A percentile compares a stretch with the other conserved stretches of the same genome.
phyloP scores from a whole-genome alignment of 2,888 invertebrate species.

The Nomada ruficornis region DNA sequence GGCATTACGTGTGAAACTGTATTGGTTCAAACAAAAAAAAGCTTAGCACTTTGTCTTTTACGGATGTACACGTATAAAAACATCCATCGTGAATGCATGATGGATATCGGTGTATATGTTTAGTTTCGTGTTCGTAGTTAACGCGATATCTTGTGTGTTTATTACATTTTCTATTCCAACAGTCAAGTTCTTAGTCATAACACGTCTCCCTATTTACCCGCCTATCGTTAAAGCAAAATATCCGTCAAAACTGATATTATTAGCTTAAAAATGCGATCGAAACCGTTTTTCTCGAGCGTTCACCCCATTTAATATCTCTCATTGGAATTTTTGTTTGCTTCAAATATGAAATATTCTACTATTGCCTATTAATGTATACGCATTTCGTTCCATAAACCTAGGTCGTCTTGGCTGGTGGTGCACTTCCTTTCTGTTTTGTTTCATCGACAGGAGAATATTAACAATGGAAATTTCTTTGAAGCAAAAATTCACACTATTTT shows the following conservation, averaged over 20 bases:
- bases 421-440: slow-evolving; percentile 18
- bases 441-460: slow-evolving; percentile 54
- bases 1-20: slow-evolving; percentile 19
- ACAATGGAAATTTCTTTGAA: slow-evolving; percentile 45
- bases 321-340: slow-evolving; percentile 53
- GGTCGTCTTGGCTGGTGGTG: slow-evolving; percentile 80
- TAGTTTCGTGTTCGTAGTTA: slow-evolving; percentile 19
- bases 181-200: slow-evolving; percentile 41
- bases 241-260: slow-evolving; percentile 63
- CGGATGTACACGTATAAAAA: slow-evolving; percentile 24
- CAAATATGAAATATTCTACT: slow-evolving; percentile 72
- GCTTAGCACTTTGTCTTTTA: neutral
- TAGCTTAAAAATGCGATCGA: slow-evolving; percentile 61
- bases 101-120: slow-evolving; percentile 15
- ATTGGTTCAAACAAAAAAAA: neutral
- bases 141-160: slow-evolving; percentile 4
- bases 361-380: slow-evolving; percentile 75
- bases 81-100: neutral
- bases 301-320: slow-evolving; percentile 50
- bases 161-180: slow-evolving; percentile 25
- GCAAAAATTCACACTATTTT: slow-evolving; percentile 34
- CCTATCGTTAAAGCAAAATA: slow-evolving; percentile 46
- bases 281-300: slow-evolving; percentile 58
- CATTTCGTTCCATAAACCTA: slow-evolving; percentile 79
- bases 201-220: slow-evolving; percentile 29